Conservation (phyloP, 2,113 vertebrate genomes). For the Dipodomys stephensi region DNA sequence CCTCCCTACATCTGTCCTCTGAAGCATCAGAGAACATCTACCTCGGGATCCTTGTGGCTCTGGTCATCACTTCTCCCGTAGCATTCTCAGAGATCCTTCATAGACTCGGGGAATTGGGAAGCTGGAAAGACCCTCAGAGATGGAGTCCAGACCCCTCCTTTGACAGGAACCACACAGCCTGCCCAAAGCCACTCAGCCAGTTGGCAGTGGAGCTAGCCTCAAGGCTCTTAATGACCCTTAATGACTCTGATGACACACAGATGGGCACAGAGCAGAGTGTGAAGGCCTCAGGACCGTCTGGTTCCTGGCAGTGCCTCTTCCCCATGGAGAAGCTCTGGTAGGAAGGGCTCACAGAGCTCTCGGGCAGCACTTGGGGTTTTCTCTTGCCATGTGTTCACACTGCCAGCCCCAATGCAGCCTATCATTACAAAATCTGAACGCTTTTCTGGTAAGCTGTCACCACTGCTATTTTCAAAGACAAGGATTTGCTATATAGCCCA, state of each 20-base stretch:
- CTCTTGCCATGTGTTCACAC: not conserved
- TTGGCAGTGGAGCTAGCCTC: constrained; percentile 56
- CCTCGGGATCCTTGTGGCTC: not conserved
- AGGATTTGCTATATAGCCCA: too few relatives aligned
- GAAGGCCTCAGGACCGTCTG: not conserved
- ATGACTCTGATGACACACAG: constrained; percentile 57
- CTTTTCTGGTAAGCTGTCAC: not conserved
- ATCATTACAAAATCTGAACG: not conserved
- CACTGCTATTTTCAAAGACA: too few relatives aligned
- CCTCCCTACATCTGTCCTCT: not conserved
- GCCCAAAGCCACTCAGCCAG: constrained; percentile 37
- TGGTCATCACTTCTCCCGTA: not conserved
- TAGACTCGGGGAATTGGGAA: fast-evolving
- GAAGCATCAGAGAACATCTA: not conserved
- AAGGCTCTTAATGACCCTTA: constrained; percentile 61
- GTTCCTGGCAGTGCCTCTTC: not conserved
- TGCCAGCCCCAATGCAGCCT: not conserved
- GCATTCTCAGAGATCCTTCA: not conserved
- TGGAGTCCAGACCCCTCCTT: not conserved
- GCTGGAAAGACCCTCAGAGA: not conserved
- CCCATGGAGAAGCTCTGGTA: not conserved
- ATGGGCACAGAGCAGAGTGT: not conserved
- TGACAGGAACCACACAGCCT: not conserved
- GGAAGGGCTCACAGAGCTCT: not conserved
- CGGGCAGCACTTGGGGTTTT: not conserved